These are phyloP conservation scores for Gasteruption jaculator DNA, from an alignment of 2,888 invertebrate species.

Conservation along the genomic window DNA sequence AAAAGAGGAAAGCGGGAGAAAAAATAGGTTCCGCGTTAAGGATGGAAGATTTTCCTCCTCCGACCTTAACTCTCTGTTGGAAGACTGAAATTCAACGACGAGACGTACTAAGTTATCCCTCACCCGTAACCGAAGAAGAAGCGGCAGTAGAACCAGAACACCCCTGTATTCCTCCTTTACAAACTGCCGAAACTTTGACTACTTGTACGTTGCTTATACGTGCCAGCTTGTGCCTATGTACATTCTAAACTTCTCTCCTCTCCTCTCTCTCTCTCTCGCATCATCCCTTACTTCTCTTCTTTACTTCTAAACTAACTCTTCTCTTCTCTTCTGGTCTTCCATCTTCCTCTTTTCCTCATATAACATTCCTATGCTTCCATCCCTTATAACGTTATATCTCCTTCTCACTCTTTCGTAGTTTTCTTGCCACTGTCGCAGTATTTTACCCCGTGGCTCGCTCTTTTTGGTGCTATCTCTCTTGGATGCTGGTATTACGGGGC, in stretches of 20 bases:
- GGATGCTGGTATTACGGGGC: too few relatives aligned
- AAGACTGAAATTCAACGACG: slow-evolving; percentile 32
- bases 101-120: slow-evolving; percentile 40
- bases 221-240: slow-evolving; percentile 23
- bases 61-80: slow-evolving; percentile 8
- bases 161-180: slow-evolving; percentile 30
- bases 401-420: too few relatives aligned
- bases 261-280: too few relatives aligned
- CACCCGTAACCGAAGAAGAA: slow-evolving; percentile 40
- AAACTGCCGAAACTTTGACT: slow-evolving; percentile 42
- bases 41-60: slow-evolving; percentile 16
- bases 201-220: slow-evolving; percentile 20
- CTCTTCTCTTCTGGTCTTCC: too few relatives aligned
- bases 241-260: slow-evolving; percentile 9
- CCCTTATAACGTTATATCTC: too few relatives aligned
- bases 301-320: too few relatives aligned
- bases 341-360: too few relatives aligned
- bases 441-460: too few relatives aligned
- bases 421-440: too few relatives aligned
- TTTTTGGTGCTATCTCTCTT: too few relatives aligned
- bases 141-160: slow-evolving; percentile 24
- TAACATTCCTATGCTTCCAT: too few relatives aligned
- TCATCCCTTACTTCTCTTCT: too few relatives aligned
- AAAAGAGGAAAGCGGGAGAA: slow-evolving; percentile 6
- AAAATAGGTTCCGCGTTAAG: slow-evolving; percentile 16